Conservation (phyloP, 2,113 vertebrate genomes). For the Phalacrocorax brasilianus region DNA sequence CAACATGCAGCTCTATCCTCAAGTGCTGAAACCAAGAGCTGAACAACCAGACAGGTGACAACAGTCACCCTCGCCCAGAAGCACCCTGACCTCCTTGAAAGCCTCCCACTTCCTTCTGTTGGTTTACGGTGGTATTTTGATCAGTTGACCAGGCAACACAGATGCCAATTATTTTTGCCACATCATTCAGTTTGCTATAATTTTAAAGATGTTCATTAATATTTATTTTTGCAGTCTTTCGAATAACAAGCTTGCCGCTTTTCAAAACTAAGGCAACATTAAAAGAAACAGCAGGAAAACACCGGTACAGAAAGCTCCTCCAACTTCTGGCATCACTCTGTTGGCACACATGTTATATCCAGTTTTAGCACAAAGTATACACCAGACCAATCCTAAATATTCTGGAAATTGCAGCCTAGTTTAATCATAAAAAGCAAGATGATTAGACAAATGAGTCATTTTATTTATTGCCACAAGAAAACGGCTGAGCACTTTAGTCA, state of each 20-base stretch:
- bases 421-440: not conserved
- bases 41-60: not conserved
- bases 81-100: not conserved
- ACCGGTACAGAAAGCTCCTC: not conserved
- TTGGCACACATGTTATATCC: not conserved
- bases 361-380: not conserved
- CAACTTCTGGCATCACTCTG: not conserved
- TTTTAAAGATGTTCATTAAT: not conserved
- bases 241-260: not conserved
- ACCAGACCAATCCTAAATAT: not conserved
- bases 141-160: not conserved
- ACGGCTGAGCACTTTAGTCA: not conserved
- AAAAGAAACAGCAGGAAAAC: not conserved
- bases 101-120: not conserved
- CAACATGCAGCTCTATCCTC: not conserved
- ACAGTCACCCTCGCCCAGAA: not conserved
- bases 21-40: not conserved
- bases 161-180: not conserved
- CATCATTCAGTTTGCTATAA: not conserved
- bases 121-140: not conserved
- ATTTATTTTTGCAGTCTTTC: not conserved
- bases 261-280: not conserved
- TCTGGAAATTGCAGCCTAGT: not conserved
- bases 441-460: not conserved
- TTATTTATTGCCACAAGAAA: not conserved